Evolutionary conservation across 1,140 invertebrate species (phyloP), one percentile per base, ranked within the genome.

Genomic region (Atta texana): DNA sequence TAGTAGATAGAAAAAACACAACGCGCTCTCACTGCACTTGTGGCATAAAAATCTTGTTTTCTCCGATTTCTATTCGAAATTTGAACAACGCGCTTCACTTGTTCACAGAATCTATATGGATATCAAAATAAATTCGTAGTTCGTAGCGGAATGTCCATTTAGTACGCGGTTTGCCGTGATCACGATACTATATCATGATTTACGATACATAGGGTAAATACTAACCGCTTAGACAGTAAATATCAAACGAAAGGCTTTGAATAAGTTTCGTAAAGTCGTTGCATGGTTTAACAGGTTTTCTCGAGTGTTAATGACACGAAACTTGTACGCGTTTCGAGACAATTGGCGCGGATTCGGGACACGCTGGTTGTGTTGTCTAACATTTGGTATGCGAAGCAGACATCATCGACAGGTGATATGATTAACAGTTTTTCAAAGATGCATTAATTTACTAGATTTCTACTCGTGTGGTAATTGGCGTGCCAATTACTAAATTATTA

Each of bases 251-350:
- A n/a, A n/a, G 8, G 39, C 39, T 63, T 51, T n/a, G 44, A 8
- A n/a, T n/a, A 24, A 39, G 85, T 57, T 49, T 63, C 64, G 10
- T 69, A 71, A 57, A 18, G 71, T 51, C 66, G 3, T 51, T 59
- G 34, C 7, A 39, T 39, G 34, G 34, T 39, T 39, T 39, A 39
- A 8, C 6, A 8, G 64, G 63, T 76, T 87, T 63, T 87, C 18
- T 63, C 71, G 59, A 2, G 74, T 77, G 81, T 59, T 74, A 14
- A 89, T 89, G 89, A 81, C 59, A 59, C 86, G 69, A 75, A 80
- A 49, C 53, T 77, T 28, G 12, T 66, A 24, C 31, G 49, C 57
- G 31, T 78, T 69, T 21, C 31, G 59, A 18, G 14, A 16, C 66
- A n/a, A 3, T 5, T 44, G 21, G 2, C 68, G 68, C 51, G 74